Base-by-base conservation (phyloP, 2,888 invertebrate species). In the Chrysina gloriosa region DNA sequence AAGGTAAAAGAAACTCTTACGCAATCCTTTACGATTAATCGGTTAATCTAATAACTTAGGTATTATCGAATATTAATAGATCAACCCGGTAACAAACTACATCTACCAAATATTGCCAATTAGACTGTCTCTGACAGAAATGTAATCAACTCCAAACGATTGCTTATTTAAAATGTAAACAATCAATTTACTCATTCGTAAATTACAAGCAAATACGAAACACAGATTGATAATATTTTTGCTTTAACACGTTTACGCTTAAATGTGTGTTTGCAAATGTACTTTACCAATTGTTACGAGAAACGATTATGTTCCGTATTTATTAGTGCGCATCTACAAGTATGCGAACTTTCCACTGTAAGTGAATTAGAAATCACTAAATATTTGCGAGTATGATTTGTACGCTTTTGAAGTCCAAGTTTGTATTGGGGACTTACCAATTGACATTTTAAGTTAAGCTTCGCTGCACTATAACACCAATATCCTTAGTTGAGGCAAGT, bases 1-100 rank as follows among this genome's bases (percentile, higher is more conserved):
- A 61, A 61, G 58, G 58, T 27, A 61, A 61, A 61, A 61, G 58
- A 61, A 61, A 61, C 58, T 61, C 58, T 61, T 61, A 61, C 58
- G 58, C 29, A 61, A 61, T 61, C 7, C 7, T 42, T 42, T 42
- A 61, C 58, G 45, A 61, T 61, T 42, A 61, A 61, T 36, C 21
- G 27, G 42, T 42, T 61, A 61, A 42, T 61, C 42, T 21, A 61
- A 61, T 61, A 61, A 61, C 27, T 42, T 61, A 27, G 58, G 42
- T 27, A 61, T 42, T 42, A 42, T 61, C 45, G 23, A 61, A 42
- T 61, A 42, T 42, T 61, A 61, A 42, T 61, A 16, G 27, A 14
- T 34, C 16, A 5, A 14, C 9, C 14, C 6, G 16, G 58, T 27
- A 25, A 25, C 45, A 14, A 21, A 29, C 7, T n/a, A n/a, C 45